A percentile compares a stretch with the other conserved stretches of the same genome.
These are phyloP conservation scores for Helicoverpa zea DNA, from an alignment of 1,140 invertebrate genomes.

Conservation along the genomic window DNA sequence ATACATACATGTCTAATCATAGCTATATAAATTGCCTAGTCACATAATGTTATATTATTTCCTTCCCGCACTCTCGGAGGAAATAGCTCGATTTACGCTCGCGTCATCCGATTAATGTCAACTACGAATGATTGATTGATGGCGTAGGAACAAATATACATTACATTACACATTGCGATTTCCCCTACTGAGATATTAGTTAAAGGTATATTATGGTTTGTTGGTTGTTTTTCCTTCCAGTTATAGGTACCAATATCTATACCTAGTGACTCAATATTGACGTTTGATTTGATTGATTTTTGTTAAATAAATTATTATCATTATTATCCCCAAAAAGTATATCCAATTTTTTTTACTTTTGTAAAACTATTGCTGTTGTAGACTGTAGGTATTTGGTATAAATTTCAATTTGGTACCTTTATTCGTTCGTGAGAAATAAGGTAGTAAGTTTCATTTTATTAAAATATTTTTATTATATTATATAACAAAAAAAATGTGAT, in stretches of 20 bases:
- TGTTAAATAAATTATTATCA: too few species aligned
- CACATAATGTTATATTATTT: slow-evolving; percentile 21
- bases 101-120: slow-evolving; percentile 18
- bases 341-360: too few species aligned
- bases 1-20: too few species aligned
- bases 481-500: too few species aligned
- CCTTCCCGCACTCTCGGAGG: not conserved
- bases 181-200: slow-evolving; percentile 2
- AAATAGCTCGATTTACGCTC: slow-evolving; percentile 11
- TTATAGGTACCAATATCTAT: not conserved
- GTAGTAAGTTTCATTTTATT: too few species aligned
- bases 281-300: too few species aligned
- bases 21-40: not conserved
- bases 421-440: too few species aligned
- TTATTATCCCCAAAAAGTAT: too few species aligned
- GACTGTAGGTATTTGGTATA: too few species aligned
- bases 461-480: too few species aligned
- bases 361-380: too few species aligned
- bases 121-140: slow-evolving; percentile 19
- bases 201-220: not conserved
- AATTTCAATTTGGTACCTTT: too few species aligned
- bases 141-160: slow-evolving; percentile 5
- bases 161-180: not conserved
- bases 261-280: not conserved
- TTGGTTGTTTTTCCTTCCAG: slow-evolving; percentile 3